Evolutionary conservation across 2,797 vertebrate species (phyloP).

Genomic region (Tenualosa ilisha): DNA sequence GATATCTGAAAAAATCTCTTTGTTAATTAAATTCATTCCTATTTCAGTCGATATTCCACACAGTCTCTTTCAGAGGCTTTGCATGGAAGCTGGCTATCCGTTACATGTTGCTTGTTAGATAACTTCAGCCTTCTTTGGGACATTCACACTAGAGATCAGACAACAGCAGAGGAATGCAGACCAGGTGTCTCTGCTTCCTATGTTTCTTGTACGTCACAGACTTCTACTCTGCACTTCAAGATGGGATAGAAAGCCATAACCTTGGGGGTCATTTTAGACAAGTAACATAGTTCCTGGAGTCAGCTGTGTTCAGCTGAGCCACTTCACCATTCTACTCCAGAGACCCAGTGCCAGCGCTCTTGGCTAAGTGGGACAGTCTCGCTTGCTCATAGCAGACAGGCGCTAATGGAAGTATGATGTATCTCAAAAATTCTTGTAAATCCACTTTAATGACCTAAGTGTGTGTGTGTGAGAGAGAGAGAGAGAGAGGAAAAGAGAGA

Average conservation of each 20-base stretch:
- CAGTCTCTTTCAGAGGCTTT: not conserved
- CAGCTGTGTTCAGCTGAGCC: not conserved
- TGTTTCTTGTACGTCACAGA: not conserved
- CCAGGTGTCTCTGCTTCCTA: not conserved
- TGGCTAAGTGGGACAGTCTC: not conserved
- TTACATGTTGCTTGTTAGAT: not conserved
- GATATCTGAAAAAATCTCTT: not conserved
- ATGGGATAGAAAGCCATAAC: not conserved
- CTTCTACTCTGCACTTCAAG: not conserved
- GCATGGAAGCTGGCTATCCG: not conserved
- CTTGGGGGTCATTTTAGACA: not conserved
- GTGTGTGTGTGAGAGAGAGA: not conserved
- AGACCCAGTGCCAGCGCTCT: not conserved
- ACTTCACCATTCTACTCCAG: not conserved
- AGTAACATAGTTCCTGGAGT: not conserved
- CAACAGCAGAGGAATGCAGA: not conserved
- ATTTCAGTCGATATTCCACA: conserved; percentile 9
- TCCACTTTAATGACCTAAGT: not conserved
- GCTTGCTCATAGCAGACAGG: not conserved
- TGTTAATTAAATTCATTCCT: not conserved
- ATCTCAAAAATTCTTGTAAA: not conserved
- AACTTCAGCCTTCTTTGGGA: not conserved
- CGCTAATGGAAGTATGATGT: not conserved
- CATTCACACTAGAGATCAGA: not conserved
- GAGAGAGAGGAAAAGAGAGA: not conserved